phyloP scores from a whole-genome alignment of 2,113 vertebrate species.

The Carassius gibelio region DNA sequence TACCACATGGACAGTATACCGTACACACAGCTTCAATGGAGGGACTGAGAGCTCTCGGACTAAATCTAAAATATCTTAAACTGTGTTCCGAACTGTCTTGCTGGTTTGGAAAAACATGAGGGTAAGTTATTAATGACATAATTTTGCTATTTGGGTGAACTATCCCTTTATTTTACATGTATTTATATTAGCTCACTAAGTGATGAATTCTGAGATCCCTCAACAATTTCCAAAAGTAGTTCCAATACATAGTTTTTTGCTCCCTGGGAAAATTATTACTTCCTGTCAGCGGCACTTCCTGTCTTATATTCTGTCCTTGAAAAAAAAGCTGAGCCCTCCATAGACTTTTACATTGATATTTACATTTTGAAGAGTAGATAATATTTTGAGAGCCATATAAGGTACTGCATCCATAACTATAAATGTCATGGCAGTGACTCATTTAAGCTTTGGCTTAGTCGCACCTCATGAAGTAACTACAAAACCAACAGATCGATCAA shows the following conservation, averaged over 20 bases:
- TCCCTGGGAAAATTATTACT: not conserved
- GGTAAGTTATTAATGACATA: too few relatives aligned
- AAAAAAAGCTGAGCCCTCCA: not conserved
- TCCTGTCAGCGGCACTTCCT: not conserved
- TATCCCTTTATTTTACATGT: not conserved
- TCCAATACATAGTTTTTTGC: not conserved
- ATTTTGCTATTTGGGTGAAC: too few relatives aligned
- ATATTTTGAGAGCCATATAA: too few relatives aligned
- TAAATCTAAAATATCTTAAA: too few relatives aligned
- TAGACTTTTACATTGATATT: not conserved
- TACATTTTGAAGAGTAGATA: too few relatives aligned
- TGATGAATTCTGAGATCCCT: not conserved
- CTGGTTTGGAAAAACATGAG: too few relatives aligned
- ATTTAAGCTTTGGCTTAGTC: not conserved
- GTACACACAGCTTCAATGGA: too few relatives aligned
- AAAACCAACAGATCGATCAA: conserved; percentile 47
- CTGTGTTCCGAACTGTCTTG: too few relatives aligned
- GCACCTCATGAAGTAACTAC: not conserved
- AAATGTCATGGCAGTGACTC: conserved; percentile 26
- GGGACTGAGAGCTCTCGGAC: too few relatives aligned
- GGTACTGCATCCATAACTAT: not conserved
- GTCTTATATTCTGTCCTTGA: not conserved
- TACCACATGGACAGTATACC: too few relatives aligned
- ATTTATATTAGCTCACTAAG: not conserved
- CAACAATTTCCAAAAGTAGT: not conserved